A percentile compares a stretch with the other conserved stretches of the same genome.
phyloP scores from a whole-genome alignment of 2,797 vertebrate species.

The Bovichtus diacanthus region DNA sequence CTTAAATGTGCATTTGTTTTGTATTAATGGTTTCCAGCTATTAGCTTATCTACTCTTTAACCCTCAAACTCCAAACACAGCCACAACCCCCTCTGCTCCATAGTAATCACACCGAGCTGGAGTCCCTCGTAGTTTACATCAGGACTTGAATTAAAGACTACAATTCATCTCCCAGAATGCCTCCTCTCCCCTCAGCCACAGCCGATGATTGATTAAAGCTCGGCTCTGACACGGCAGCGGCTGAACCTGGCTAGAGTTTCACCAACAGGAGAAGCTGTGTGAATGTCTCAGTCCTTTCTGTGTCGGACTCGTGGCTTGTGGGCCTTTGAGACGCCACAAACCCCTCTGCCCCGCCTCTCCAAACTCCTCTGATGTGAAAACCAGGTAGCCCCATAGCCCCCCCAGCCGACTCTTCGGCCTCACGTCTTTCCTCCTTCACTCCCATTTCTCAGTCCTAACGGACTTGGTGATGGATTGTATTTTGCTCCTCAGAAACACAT shows the following conservation, averaged over 20 bases:
- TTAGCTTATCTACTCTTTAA: conserved; percentile 49
- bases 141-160: conserved; percentile 75
- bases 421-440: conserved; percentile 73
- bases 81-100: conserved; percentile 34
- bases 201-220: conserved; percentile 76
- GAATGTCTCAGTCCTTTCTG: conserved; percentile 79
- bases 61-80: conserved; percentile 42
- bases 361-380: conserved; percentile 91
- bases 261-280: conserved; percentile 83
- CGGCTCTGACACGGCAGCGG: conserved; percentile 61
- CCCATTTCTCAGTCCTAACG: conserved; percentile 86
- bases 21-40: conserved; percentile 32
- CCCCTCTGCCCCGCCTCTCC: conserved; percentile 50
- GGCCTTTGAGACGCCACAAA: conserved; percentile 81
- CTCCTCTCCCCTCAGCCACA: conserved; percentile 67
- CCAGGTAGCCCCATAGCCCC: conserved; percentile 86
- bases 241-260: conserved; percentile 69
- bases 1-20: conserved; percentile 26
- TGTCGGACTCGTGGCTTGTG: conserved; percentile 85
- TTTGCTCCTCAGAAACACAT: conserved; percentile 97
- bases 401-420: conserved; percentile 56
- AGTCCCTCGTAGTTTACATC: conserved; percentile 73
- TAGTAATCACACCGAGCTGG: conserved; percentile 60
- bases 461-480: conserved; percentile 96
- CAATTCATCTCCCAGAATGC: conserved; percentile 82